Conservation (phyloP, 1,140 invertebrate genomes). For the Tetramorium parvispinum region DNA sequence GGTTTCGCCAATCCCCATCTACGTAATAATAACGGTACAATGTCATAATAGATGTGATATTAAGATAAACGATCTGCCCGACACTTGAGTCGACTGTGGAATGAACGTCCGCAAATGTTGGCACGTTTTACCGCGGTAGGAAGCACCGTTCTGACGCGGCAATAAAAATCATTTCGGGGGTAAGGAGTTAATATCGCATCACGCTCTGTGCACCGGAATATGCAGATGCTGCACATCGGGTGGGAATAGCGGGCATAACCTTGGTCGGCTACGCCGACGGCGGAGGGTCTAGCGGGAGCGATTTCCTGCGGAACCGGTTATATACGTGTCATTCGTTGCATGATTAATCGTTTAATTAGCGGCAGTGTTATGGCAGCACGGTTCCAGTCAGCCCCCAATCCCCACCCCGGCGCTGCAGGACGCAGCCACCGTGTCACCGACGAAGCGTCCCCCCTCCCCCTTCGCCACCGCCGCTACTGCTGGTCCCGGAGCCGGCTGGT, state of each 20-base stretch:
- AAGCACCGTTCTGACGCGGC: background rate
- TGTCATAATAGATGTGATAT: slow-evolving; percentile 30
- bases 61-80: slow-evolving; percentile 1
- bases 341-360: slow-evolving; percentile 86
- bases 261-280: slow-evolving; percentile 60
- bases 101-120: slow-evolving; percentile 3
- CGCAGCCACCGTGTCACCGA: slow-evolving; percentile 78
- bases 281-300: slow-evolving; percentile 70
- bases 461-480: slow-evolving; percentile 9
- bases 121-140: background rate
- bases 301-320: slow-evolving; percentile 79
- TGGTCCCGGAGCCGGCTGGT: slow-evolving; percentile 36
- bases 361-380: slow-evolving; percentile 83
- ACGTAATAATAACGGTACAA: slow-evolving; percentile 14
- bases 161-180: slow-evolving; percentile 50
- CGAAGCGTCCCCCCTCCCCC: slow-evolving; percentile 50
- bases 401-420: slow-evolving; percentile 45
- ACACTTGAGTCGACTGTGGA: background rate
- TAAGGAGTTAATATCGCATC: slow-evolving; percentile 48
- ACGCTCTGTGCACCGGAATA: slow-evolving; percentile 64
- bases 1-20: background rate
- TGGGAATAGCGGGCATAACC: slow-evolving; percentile 69
- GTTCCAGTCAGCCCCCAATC: slow-evolving; percentile 73
- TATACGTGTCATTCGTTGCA: slow-evolving; percentile 83
- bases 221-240: slow-evolving; percentile 79